Conservation (phyloP, 2,797 vertebrate species). For the Gastrophryne carolinensis region DNA sequence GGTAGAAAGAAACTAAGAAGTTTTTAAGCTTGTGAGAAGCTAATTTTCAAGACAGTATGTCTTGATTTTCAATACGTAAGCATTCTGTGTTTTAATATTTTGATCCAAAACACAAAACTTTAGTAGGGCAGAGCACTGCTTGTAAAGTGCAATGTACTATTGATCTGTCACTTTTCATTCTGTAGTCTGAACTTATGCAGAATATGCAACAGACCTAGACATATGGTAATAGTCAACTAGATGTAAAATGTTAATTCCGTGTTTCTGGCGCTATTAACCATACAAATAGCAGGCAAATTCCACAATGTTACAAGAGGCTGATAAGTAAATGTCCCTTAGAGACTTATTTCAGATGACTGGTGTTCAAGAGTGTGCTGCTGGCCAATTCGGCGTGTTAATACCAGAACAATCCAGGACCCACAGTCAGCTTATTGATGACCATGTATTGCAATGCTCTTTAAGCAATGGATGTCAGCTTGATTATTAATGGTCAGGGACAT, state of each 20-base stretch:
- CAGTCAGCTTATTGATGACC: not conserved
- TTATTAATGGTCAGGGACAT: not conserved
- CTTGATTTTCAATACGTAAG: too few relatives aligned
- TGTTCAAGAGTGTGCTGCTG: not conserved
- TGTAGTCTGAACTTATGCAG: too few relatives aligned
- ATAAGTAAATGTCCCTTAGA: not conserved
- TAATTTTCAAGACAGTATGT: too few relatives aligned
- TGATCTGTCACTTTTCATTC: too few relatives aligned
- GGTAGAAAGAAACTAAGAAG: too few relatives aligned
- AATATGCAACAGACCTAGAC: not conserved
- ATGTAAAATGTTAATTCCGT: not conserved
- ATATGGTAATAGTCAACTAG: not conserved
- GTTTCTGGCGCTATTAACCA: not conserved
- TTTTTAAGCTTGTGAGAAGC: too few relatives aligned
- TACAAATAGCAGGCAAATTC: not conserved
- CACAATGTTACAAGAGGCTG: not conserved
- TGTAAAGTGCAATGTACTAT: too few relatives aligned
- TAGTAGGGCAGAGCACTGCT: too few relatives aligned
- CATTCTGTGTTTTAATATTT: too few relatives aligned
- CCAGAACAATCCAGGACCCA: not conserved
- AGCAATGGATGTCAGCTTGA: not conserved
- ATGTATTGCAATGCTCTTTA: not conserved
- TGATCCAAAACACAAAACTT: too few relatives aligned
- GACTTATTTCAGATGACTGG: slow-evolving; percentile 3
- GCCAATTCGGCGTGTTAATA: not conserved